These are phyloP conservation scores for Neolamprologus falcicula DNA, from an alignment of 2,113 vertebrate species.

Conservation along the genomic window DNA sequence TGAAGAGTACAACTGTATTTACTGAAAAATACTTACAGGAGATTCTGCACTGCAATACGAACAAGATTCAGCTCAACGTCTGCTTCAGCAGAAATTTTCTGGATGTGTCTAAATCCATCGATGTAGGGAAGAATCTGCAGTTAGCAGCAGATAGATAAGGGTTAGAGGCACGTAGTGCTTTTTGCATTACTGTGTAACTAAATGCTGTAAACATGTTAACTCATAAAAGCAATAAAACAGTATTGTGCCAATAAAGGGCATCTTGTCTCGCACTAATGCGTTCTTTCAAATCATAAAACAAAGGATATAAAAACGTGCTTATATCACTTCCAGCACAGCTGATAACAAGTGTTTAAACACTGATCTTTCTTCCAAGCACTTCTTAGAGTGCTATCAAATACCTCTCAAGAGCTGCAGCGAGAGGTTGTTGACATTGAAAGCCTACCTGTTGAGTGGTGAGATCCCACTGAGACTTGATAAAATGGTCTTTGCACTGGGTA, in stretches of 20 bases:
- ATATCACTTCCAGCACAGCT: background rate
- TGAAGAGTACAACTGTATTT: conserved; percentile 2
- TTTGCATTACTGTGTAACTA: background rate
- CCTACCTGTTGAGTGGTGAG: conserved; percentile 95
- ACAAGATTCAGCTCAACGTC: conserved; percentile 96
- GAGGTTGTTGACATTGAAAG: background rate
- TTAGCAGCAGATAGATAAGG: background rate
- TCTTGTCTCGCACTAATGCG: background rate
- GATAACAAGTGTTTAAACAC: background rate
- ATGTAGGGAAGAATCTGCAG: conserved; percentile 90
- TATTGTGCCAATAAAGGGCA: background rate
- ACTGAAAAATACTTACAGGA: conserved; percentile 77
- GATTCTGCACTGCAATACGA: conserved; percentile 94
- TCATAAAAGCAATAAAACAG: background rate
- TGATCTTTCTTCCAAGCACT: background rate
- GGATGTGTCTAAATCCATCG: conserved; percentile 92
- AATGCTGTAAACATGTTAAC: background rate
- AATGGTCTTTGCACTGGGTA: conserved; percentile 89
- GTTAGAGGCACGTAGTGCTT: background rate
- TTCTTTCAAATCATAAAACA: background rate
- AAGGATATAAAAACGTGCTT: background rate
- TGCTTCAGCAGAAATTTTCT: conserved; percentile 94
- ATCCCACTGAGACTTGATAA: conserved; percentile 93
- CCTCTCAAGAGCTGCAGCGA: background rate
- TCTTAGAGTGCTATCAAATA: background rate